phyloP scores from a whole-genome alignment of 2,888 invertebrate genomes.

The Erebia palarica region DNA sequence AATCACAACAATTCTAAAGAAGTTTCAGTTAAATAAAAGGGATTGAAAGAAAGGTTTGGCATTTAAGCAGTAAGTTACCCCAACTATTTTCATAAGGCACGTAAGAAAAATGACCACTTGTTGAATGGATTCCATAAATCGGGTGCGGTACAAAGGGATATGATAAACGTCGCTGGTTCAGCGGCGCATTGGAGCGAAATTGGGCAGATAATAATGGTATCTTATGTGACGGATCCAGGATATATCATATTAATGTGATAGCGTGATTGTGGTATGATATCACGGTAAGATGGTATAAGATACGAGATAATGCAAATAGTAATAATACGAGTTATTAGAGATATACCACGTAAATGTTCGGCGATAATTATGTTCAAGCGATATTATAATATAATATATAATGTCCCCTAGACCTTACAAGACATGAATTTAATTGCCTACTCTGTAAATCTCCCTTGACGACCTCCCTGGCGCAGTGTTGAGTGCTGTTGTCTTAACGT shows the following conservation, averaged over 20 bases:
- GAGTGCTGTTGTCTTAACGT: too few relatives aligned
- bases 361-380: too few relatives aligned
- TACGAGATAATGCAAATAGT: not conserved
- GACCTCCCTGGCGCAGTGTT: too few relatives aligned
- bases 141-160: constrained; percentile 2
- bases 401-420: too few relatives aligned
- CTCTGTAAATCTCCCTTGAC: too few relatives aligned
- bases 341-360: too few relatives aligned
- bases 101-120: constrained; percentile 14
- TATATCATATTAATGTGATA: constrained; percentile 2
- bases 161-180: constrained; percentile 6
- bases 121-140: constrained; percentile 8
- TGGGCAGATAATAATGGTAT: constrained; percentile 24
- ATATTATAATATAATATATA: too few relatives aligned
- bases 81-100: not conserved
- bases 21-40: too few relatives aligned
- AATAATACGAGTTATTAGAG: not conserved
- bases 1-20: too few relatives aligned
- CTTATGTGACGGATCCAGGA: not conserved
- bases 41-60: not conserved
- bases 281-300: not conserved
- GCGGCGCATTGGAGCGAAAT: constrained; percentile 16
- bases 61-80: not conserved
- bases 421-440: too few relatives aligned
- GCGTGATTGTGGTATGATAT: not conserved